phyloP scores from a whole-genome alignment of 2,113 vertebrate species.

The Cathartes aura region DNA sequence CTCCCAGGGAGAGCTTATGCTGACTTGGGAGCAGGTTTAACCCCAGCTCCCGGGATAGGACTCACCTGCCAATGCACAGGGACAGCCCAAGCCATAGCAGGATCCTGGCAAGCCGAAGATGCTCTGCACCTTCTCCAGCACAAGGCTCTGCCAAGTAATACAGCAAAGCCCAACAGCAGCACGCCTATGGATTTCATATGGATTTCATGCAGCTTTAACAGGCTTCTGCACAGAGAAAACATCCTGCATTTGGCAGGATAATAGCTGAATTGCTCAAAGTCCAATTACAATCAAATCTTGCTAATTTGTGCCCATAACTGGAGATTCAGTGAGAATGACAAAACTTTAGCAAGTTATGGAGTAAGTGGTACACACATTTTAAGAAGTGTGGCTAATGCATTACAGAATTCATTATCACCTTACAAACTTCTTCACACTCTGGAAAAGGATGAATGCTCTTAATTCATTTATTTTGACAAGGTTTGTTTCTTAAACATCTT shows the following conservation, averaged over 20 bases:
- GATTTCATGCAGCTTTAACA: neutral
- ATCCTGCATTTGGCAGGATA: neutral
- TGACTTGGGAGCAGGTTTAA: neutral
- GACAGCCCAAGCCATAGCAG: neutral
- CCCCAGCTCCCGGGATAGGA: neutral
- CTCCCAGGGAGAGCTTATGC: neutral
- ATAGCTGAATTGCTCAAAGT: neutral
- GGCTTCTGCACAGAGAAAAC: neutral
- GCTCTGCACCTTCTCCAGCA: neutral
- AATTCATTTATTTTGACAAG: conserved; percentile 64
- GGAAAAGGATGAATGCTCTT: conserved; percentile 39
- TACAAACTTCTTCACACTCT: conserved; percentile 14
- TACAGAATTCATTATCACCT: conserved; percentile 41
- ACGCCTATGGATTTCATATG: neutral
- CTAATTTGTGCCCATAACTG: conserved; percentile 15
- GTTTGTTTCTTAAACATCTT: conserved; percentile 44
- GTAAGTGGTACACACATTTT: neutral
- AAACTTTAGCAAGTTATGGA: neutral
- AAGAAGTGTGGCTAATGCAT: conserved; percentile 37
- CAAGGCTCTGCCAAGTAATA: neutral
- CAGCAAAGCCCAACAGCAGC: neutral
- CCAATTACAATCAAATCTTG: neutral
- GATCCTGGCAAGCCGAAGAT: neutral
- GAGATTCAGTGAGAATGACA: neutral
- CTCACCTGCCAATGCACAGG: neutral